Evolutionary conservation across 2,113 vertebrate species (phyloP).

Genomic region (Lucifuga dentata): DNA sequence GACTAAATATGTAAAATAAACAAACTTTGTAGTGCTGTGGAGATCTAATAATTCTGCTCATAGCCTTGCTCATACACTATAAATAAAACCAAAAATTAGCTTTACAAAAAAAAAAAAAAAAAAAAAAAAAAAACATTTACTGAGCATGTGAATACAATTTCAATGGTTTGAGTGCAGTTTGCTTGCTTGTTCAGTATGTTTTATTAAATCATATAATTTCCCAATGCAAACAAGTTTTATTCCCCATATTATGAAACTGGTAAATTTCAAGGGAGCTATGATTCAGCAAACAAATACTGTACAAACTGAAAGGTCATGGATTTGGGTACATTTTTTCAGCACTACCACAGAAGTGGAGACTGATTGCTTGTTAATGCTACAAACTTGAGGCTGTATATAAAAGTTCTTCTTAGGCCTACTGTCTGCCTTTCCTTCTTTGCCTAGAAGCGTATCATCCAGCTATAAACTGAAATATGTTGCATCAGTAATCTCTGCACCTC

Average conservation of each 20-base stretch:
- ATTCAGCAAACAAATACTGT: slow-evolving; percentile 13
- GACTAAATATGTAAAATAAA: slow-evolving; percentile 31
- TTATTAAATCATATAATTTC: slow-evolving; percentile 2
- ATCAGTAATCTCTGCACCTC: slow-evolving; percentile 74
- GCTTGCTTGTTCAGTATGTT: not conserved
- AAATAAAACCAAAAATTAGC: slow-evolving; percentile 20
- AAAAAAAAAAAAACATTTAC: slow-evolving; percentile 10
- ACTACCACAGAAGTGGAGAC: not conserved
- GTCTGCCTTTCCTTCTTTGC: slow-evolving; percentile 35
- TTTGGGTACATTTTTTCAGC: not conserved
- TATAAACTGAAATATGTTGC: slow-evolving; percentile 63
- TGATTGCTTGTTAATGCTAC: slow-evolving; percentile 3
- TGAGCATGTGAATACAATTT: slow-evolving; percentile 18
- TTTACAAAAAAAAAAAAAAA: too few species aligned
- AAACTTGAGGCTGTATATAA: slow-evolving; percentile 21
- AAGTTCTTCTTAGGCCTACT: slow-evolving; percentile 32
- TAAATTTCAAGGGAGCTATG: not conserved
- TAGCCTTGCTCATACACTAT: slow-evolving; percentile 22
- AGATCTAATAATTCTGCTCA: slow-evolving; percentile 23
- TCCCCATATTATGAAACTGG: too few species aligned
- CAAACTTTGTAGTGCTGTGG: slow-evolving; percentile 7
- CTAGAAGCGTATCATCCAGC: slow-evolving; percentile 43
- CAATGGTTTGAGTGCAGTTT: not conserved
- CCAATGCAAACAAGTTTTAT: not conserved
- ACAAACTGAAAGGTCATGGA: slow-evolving; percentile 24